Evolutionary conservation across 2,113 vertebrate genomes (phyloP).

Genomic region (Hystrix brachyura): DNA sequence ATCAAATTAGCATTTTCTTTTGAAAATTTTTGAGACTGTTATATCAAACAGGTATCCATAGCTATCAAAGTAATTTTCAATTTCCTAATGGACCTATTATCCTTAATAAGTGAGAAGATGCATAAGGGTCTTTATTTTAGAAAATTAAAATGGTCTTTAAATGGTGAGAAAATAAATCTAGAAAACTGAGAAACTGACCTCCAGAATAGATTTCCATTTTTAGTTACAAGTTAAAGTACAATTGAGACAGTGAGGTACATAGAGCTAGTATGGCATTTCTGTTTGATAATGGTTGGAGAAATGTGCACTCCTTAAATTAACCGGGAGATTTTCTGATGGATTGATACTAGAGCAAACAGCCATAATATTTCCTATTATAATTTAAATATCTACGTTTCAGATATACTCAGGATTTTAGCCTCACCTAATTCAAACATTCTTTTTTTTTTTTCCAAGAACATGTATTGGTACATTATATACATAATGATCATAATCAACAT

Average conservation of each 20-base stretch:
- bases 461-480: too few relatives aligned
- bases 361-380: not conserved
- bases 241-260: not conserved
- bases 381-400: not conserved
- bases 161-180: not conserved
- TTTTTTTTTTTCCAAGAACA: too few relatives aligned
- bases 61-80: not conserved
- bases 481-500: too few relatives aligned
- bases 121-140: not conserved
- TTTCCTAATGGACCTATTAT: not conserved
- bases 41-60: not conserved
- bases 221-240: not conserved
- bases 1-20: not conserved
- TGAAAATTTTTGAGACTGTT: not conserved
- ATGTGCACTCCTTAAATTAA: not conserved
- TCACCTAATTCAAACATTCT: too few relatives aligned
- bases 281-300: not conserved
- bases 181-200: not conserved
- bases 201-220: not conserved
- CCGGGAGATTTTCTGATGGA: not conserved
- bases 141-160: not conserved
- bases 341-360: not conserved
- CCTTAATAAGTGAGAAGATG: not conserved
- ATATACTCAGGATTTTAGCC: not conserved
- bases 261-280: not conserved